Base-by-base conservation (phyloP, 1,140 invertebrate genomes). In the Micrasema minimum region DNA sequence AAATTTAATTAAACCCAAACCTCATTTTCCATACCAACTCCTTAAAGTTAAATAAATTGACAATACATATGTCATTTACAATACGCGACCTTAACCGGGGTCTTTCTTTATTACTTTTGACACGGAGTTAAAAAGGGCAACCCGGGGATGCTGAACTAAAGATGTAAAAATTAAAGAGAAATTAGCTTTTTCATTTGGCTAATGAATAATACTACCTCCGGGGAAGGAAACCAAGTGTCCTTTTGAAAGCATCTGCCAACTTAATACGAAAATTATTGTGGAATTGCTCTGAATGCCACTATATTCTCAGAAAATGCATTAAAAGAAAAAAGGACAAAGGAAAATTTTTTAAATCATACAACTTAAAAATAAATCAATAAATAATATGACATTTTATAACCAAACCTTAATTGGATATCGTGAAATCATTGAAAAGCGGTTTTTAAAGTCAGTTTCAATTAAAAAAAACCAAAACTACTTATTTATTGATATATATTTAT, bases 151-250 rank as follows among this genome's bases (percentile, higher is more conserved):
- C 26, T 31, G 26, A 31, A 31, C 14, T 16, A 35, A 59, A 43
- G 35, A 41, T 7, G 55, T 38, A 31, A 59, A 41, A 14, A 10
- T 41, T 41, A 5, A 43, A 14, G 38, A 41, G 31, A 41, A 31
- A 59, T 59, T 59, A 59, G 55, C 55, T 41, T 20, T 41, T 59
- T 11, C 37, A 4, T 2, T 18, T 59, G 55, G 55, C 11, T 59
- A 59, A 59, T 59, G 55, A 59, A 41, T 59, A 59, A 59, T 6
- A 7, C 9, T 38, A 38, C 31, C 20, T 59, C 20, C 18, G 55
- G 3, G 14, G 35, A 38, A 41, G 22, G 18, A 12, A 12, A 12
- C 14, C 26, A 26, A 23, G 20, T 18, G 12, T 18, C 31, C 55
- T 18, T 11, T 16, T 11, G 14, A 59, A 41, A 38, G 37, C 55